Percentiles rank a stretch among this genome's conserved stretches.
phyloP scores from a whole-genome alignment of 2,888 invertebrate species.

The Sericinus montela region DNA sequence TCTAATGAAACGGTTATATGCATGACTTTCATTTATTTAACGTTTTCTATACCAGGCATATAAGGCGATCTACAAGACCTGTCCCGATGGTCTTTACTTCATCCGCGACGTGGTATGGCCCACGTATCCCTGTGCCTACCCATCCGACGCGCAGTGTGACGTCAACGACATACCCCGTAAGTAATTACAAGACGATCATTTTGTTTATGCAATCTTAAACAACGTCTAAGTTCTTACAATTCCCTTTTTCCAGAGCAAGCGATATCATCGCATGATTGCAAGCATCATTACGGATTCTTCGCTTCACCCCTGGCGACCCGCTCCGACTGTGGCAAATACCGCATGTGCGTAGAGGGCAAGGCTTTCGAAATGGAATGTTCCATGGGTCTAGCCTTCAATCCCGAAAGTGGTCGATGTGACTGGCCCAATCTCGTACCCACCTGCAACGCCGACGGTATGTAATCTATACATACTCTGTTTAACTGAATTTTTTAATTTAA shows the following conservation, averaged over 20 bases:
- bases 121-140: slow-evolving; percentile 88
- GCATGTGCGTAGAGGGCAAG: slow-evolving; percentile 86
- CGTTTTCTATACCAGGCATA: slow-evolving; percentile 69
- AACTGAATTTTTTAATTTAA: too few species aligned
- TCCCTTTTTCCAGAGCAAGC: slow-evolving; percentile 74
- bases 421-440: slow-evolving; percentile 89
- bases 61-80: slow-evolving; percentile 81
- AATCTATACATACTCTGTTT: neutral
- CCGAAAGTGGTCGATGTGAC: slow-evolving; percentile 84
- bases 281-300: slow-evolving; percentile 89
- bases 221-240: too few species aligned
- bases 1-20: neutral
- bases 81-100: slow-evolving; percentile 89
- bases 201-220: slow-evolving; percentile 39
- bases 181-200: slow-evolving; percentile 35
- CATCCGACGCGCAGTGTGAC: slow-evolving; percentile 86
- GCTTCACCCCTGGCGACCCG: slow-evolving; percentile 42
- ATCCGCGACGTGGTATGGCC: slow-evolving; percentile 82
- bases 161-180: slow-evolving; percentile 81
- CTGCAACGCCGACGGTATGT: slow-evolving; percentile 79
- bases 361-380: slow-evolving; percentile 82
- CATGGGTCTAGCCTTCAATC: slow-evolving; percentile 87
- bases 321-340: slow-evolving; percentile 84
- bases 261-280: slow-evolving; percentile 84
- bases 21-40: neutral